phyloP scores from a whole-genome alignment of 2,797 vertebrate genomes.

The Mico argentatus region DNA sequence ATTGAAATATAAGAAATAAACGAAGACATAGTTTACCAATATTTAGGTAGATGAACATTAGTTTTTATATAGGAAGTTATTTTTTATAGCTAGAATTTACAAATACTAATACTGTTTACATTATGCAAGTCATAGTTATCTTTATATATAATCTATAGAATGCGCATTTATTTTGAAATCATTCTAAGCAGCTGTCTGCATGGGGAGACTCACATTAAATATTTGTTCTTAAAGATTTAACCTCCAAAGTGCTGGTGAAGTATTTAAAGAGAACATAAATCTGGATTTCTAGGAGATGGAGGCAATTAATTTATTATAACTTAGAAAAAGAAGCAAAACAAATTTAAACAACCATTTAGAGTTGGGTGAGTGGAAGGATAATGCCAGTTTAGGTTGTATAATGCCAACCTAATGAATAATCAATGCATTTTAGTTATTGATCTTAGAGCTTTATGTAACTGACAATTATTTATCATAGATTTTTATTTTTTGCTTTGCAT shows the following conservation, averaged over 20 bases:
- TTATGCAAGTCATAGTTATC: neutral
- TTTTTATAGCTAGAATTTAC: neutral
- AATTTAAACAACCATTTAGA: neutral
- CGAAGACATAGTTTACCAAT: neutral
- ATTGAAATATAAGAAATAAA: neutral
- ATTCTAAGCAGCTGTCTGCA: neutral
- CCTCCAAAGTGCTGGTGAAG: neutral
- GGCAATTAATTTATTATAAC: neutral
- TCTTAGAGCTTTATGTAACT: neutral
- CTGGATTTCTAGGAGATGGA: neutral
- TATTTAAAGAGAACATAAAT: slow-evolving; percentile 33
- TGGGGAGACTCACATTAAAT: slow-evolving; percentile 6
- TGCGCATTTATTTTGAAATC: slow-evolving; percentile 29
- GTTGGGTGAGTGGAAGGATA: neutral
- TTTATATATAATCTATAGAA: neutral
- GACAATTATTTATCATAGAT: neutral
- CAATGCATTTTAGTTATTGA: neutral
- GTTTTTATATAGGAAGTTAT: neutral
- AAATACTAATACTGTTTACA: neutral
- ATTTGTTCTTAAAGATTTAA: slow-evolving; percentile 15
- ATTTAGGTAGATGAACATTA: slow-evolving; percentile 28
- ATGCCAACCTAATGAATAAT: neutral
- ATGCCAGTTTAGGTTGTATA: neutral
- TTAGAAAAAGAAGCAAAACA: slow-evolving; percentile 15
- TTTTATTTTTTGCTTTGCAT: slow-evolving; percentile 37